Conservation (phyloP, 2,797 vertebrate species). For the Helostoma temminkii region DNA sequence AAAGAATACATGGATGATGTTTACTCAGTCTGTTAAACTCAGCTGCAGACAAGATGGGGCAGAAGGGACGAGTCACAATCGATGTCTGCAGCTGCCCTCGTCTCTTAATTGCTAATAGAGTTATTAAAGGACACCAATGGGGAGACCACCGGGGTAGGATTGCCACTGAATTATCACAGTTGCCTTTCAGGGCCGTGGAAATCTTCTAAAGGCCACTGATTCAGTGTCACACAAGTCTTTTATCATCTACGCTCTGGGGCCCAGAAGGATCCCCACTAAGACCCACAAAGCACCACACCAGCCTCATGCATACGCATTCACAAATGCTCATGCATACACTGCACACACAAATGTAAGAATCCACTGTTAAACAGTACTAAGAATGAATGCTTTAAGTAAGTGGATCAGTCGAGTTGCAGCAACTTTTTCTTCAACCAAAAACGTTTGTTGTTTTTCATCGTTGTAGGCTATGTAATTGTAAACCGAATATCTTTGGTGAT, state of each 20-base stretch:
- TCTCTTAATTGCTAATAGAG: slow-evolving; percentile 80
- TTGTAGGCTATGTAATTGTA: background rate
- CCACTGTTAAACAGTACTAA: background rate
- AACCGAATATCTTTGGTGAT: background rate
- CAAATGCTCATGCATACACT: slow-evolving; percentile 3
- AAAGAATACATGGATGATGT: slow-evolving; percentile 59
- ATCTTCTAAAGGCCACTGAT: slow-evolving; percentile 75
- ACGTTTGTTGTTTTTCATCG: background rate
- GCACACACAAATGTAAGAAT: background rate
- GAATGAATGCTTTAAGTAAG: too few species aligned
- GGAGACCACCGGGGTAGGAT: slow-evolving; percentile 68
- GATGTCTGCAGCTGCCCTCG: slow-evolving; percentile 31
- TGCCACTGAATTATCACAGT: slow-evolving; percentile 76
- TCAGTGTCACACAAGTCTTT: slow-evolving; percentile 75
- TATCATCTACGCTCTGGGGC: slow-evolving; percentile 70
- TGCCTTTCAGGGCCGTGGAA: slow-evolving; percentile 78
- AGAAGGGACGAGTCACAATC: slow-evolving; percentile 22
- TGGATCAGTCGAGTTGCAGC: background rate
- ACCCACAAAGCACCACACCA: slow-evolving; percentile 44
- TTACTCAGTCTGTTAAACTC: slow-evolving; percentile 67
- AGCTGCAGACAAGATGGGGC: slow-evolving; percentile 21
- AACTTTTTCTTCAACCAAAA: background rate
- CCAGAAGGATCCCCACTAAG: slow-evolving; percentile 61
- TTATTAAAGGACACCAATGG: slow-evolving; percentile 72
- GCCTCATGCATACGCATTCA: slow-evolving; percentile 14